Evolutionary conservation across 2,888 invertebrate genomes (phyloP), one percentile per base, ranked within the genome.

Genomic region (Tetragonula carbonaria): DNA sequence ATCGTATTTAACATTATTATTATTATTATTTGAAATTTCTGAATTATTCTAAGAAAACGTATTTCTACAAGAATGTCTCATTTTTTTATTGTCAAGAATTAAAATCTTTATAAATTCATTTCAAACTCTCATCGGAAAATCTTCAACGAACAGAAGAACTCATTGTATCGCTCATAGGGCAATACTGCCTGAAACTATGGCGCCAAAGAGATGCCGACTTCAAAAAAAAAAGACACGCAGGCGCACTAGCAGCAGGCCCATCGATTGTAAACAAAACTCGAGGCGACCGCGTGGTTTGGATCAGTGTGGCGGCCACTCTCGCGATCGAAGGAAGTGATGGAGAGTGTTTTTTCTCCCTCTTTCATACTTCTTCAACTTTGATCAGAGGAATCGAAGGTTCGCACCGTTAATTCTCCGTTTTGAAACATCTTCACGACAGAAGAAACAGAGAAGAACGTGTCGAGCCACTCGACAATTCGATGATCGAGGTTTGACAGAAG

Each of bases 201-300:
- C 82, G 86, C 86, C 75, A 78, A 81, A 74, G 51, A 5, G 77
- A 38, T 62, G 74, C 16, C 51, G 23, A 33, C 53, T 78, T 83
- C n/a, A 78, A 84, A 68, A 73, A 28, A 28, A 28, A 53, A 13
- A 14, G n/a, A 77, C 18, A 78, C 86, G 90, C 91, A 87, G 82
- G 92, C 92, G 92, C 89, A 45, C 3, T 50, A 14, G n/a, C 51
- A 71, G 74, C 21, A 57, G 65, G 38, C 55, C 59, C 65, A 50
- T 38, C 51, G 85, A 81, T 87, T 85, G 90, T 92, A 93, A 93
- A 94, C 92, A 94, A 94, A 94, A 94, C 86, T 90, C 73, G 78
- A 84, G 79, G 87, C 86, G 82, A 91, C 90, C 92, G 92, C 93
- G 91, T 93, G 93, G 91, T 87, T 90, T 80, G 82, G 90, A 91